phyloP scores from a whole-genome alignment of 2,888 invertebrate genomes.

The Chesias legatella region DNA sequence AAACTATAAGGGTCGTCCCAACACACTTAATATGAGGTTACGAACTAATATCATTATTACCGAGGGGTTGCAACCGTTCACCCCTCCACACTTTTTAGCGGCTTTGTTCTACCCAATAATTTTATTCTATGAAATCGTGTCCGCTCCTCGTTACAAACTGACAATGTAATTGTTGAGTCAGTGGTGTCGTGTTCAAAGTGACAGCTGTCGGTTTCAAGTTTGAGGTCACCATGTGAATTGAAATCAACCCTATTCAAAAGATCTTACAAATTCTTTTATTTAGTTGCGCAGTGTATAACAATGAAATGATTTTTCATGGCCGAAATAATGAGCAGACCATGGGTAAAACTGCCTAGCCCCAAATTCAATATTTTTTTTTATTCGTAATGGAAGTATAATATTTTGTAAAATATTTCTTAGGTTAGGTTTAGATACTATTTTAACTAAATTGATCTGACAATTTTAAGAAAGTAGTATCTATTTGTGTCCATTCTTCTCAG shows the following conservation, averaged over 20 bases:
- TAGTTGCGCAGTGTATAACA: too few relatives aligned
- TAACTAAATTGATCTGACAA: too few relatives aligned
- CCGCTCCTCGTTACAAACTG: conserved; percentile 16
- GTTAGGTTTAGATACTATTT: too few relatives aligned
- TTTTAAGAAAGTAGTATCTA: too few relatives aligned
- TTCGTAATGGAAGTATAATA: too few relatives aligned
- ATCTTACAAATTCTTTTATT: too few relatives aligned
- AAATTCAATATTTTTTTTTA: too few relatives aligned
- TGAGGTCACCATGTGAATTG: conserved; percentile 4
- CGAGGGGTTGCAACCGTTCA: conserved; percentile 40
- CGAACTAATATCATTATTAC: conserved; percentile 64
- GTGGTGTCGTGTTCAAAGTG: conserved; percentile 30
- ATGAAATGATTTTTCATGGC: not conserved
- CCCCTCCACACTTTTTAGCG: conserved; percentile 49
- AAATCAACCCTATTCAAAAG: conserved; percentile 7
- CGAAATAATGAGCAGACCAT: too few relatives aligned
- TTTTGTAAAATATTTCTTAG: too few relatives aligned
- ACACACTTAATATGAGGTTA: conserved; percentile 63
- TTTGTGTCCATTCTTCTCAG: too few relatives aligned
- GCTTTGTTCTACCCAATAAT: conserved; percentile 54
- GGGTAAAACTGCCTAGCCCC: too few relatives aligned
- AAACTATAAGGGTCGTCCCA: conserved; percentile 25
- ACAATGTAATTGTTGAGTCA: conserved; percentile 30
- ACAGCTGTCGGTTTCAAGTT: conserved; percentile 29
- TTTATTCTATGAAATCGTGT: conserved; percentile 45